Evolutionary conservation across 1,140 invertebrate species (phyloP).

Genomic region (Trissolcus basalis): DNA sequence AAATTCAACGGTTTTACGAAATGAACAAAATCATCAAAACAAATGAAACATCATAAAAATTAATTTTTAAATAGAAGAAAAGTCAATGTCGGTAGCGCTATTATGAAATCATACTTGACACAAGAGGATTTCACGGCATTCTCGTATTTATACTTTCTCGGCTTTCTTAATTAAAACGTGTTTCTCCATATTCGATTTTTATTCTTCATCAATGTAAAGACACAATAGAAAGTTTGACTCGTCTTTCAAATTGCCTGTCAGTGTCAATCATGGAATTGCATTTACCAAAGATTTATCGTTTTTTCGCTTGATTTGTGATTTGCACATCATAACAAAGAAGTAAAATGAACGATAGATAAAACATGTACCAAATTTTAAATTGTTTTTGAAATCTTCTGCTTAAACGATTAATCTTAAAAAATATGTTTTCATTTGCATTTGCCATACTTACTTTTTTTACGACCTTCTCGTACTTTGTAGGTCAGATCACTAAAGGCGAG

Average conservation of each 20-base stretch:
- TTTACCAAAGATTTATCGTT: neutral
- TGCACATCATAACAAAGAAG: slow-evolving; percentile 3
- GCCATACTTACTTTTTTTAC: slow-evolving; percentile 88
- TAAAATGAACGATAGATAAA: slow-evolving; percentile 6
- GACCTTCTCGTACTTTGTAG: slow-evolving; percentile 89
- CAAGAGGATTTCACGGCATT: slow-evolving; percentile 1
- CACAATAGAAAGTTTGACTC: slow-evolving; percentile 34
- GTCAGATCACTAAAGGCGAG: slow-evolving; percentile 89
- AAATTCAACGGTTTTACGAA: too few relatives aligned
- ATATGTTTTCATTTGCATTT: too few relatives aligned
- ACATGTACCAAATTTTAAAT: too few relatives aligned
- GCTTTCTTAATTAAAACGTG: slow-evolving; percentile 28
- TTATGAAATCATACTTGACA: neutral
- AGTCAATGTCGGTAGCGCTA: too few relatives aligned
- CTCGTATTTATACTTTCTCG: slow-evolving; percentile 21
- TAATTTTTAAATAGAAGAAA: too few relatives aligned
- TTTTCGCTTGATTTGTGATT: too few relatives aligned
- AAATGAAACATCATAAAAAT: too few relatives aligned
- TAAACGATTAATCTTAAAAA: too few relatives aligned
- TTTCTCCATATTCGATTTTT: slow-evolving; percentile 5
- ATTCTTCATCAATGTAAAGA: slow-evolving; percentile 7
- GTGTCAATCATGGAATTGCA: slow-evolving; percentile 17
- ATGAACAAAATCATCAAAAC: too few relatives aligned
- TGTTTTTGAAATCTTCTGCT: too few relatives aligned
- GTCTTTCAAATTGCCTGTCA: slow-evolving; percentile 15